These are phyloP conservation scores for Sylvilagus bachmani DNA, from an alignment of 2,113 vertebrate species.

Conservation along the genomic window DNA sequence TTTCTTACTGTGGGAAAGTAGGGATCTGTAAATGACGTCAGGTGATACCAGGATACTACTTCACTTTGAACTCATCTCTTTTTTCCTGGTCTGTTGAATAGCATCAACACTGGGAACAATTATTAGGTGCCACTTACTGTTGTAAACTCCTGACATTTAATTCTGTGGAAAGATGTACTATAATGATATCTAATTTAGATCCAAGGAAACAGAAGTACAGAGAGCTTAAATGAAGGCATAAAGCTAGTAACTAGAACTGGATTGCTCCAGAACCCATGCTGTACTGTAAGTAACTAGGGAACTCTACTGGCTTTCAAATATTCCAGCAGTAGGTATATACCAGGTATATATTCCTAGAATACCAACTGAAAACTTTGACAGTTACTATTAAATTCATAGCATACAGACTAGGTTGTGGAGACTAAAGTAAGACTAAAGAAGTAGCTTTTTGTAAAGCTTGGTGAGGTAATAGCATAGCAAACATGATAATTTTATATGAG, in stretches of 20 bases:
- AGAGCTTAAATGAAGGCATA: not conserved
- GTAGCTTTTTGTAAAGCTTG: not conserved
- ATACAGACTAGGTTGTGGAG: not conserved
- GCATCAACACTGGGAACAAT: not conserved
- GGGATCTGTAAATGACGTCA: not conserved
- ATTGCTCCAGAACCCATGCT: not conserved
- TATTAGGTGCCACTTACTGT: not conserved
- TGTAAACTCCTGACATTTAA: conserved; percentile 7
- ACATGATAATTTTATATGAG: conserved; percentile 56
- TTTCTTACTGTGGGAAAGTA: not conserved
- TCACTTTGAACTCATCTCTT: not conserved
- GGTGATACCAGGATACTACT: not conserved
- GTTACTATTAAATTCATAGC: not conserved
- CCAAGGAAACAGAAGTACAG: not conserved
- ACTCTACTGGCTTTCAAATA: not conserved
- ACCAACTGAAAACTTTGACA: not conserved
- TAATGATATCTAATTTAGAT: not conserved
- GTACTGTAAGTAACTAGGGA: not conserved
- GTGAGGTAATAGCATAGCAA: not conserved
- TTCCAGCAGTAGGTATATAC: not conserved
- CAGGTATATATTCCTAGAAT: not conserved
- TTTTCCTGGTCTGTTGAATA: not conserved
- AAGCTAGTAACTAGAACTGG: not conserved
- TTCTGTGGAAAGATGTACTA: not conserved
- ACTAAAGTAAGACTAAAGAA: conserved; percentile 50